phyloP scores from a whole-genome alignment of 2,113 vertebrate species.

The Cygnus buccinator region DNA sequence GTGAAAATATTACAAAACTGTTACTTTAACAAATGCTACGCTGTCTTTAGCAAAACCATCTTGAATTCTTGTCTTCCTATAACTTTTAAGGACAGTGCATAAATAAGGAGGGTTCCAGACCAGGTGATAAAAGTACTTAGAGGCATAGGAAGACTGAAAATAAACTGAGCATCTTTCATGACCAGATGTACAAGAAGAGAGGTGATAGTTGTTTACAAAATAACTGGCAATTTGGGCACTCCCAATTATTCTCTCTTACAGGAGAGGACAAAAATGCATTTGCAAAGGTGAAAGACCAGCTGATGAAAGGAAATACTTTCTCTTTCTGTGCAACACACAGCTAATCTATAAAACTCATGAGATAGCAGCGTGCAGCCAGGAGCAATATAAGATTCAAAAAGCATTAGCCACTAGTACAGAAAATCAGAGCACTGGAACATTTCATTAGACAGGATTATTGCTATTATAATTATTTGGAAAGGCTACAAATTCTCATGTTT shows the following conservation, averaged over 20 bases:
- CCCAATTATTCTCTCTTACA: slow-evolving; percentile 17
- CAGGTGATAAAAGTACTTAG: neutral
- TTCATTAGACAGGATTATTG: slow-evolving; percentile 14
- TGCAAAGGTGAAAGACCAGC: slow-evolving; percentile 28
- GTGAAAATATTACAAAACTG: neutral
- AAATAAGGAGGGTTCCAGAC: neutral
- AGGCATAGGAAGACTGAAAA: neutral
- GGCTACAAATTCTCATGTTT: neutral
- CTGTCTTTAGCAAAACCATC: neutral
- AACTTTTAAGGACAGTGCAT: neutral
- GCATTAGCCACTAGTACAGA: neutral
- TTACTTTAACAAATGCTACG: neutral
- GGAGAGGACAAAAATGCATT: neutral
- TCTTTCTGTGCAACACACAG: neutral
- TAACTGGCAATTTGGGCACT: neutral
- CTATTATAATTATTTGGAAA: neutral
- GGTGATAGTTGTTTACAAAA: neutral
- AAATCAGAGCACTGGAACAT: neutral
- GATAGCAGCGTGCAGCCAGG: neutral
- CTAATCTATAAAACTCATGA: slow-evolving; percentile 4
- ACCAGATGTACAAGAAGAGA: neutral
- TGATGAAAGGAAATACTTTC: slow-evolving; percentile 25
- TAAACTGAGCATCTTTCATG: neutral
- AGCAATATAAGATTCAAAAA: slow-evolving; percentile 12
- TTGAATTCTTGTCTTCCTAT: neutral